A percentile compares a stretch with the other conserved stretches of the same genome.
phyloP scores from a whole-genome alignment of 2,888 invertebrate genomes.

The Cotesia congregata region DNA sequence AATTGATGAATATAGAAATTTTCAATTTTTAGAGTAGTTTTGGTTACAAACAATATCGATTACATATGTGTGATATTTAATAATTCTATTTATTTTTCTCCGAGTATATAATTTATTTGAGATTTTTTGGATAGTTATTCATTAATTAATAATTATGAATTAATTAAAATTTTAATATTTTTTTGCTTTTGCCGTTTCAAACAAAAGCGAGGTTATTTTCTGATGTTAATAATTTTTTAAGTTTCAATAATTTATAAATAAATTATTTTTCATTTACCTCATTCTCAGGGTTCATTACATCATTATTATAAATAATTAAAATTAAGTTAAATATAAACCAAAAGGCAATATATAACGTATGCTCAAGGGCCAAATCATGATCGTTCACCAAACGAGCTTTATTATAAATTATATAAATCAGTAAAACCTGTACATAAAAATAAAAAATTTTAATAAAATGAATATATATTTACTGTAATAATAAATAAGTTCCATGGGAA shows the following conservation, averaged over 20 bases:
- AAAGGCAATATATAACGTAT: slow-evolving; percentile 41
- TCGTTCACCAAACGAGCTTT: slow-evolving; percentile 27
- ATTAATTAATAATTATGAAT: too few relatives aligned
- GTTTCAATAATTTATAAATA: neutral
- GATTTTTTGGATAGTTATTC: too few relatives aligned
- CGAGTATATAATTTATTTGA: too few relatives aligned
- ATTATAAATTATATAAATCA: slow-evolving; percentile 23
- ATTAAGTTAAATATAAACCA: neutral
- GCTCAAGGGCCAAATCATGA: slow-evolving; percentile 42
- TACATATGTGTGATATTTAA: too few relatives aligned
- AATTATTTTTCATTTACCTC: neutral
- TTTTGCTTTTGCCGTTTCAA: too few relatives aligned
- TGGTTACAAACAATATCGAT: too few relatives aligned
- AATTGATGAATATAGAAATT: too few relatives aligned
- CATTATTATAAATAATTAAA: neutral
- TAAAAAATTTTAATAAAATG: slow-evolving; percentile 8
- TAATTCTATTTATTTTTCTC: too few relatives aligned
- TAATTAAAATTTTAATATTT: too few relatives aligned
- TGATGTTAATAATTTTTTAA: neutral
- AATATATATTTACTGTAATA: slow-evolving; percentile 24
- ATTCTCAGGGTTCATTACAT: slow-evolving; percentile 1
- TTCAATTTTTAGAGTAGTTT: too few relatives aligned
- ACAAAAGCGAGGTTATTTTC: neutral
- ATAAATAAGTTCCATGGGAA: slow-evolving; percentile 38
- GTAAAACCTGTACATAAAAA: slow-evolving; percentile 17